Conservation (phyloP, 2,113 vertebrate species). For the Tetrao urogallus region DNA sequence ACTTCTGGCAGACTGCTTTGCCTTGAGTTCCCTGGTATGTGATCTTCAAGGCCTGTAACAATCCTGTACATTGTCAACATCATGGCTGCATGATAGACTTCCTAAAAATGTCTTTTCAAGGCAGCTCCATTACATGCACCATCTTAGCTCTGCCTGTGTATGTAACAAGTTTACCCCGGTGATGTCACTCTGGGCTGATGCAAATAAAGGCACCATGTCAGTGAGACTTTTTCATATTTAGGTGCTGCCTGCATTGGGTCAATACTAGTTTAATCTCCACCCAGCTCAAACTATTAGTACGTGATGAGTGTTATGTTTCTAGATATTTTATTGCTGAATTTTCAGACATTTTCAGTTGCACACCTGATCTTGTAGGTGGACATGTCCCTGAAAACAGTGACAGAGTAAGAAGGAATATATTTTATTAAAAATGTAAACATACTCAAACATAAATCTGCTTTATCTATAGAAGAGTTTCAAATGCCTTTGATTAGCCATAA, state of each 20-base stretch:
- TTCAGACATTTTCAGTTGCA: background rate
- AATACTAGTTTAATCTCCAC: background rate
- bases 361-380: background rate
- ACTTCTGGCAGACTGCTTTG: background rate
- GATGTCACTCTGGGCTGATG: background rate
- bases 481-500: background rate
- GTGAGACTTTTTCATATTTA: background rate
- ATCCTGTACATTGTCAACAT: background rate
- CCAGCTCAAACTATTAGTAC: background rate
- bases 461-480: background rate
- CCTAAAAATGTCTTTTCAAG: background rate
- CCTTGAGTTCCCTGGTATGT: background rate
- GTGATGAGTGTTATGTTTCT: background rate
- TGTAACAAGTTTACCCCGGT: background rate
- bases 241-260: background rate
- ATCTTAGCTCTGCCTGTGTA: background rate
- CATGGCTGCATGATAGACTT: background rate
- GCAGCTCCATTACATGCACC: background rate
- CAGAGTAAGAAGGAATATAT: background rate
- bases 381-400: background rate
- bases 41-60: background rate
- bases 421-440: background rate
- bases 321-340: background rate
- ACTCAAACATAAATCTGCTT: background rate
- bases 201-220: background rate